Base-by-base conservation (phyloP, 2,797 vertebrate species). In the Zalophus californianus region DNA sequence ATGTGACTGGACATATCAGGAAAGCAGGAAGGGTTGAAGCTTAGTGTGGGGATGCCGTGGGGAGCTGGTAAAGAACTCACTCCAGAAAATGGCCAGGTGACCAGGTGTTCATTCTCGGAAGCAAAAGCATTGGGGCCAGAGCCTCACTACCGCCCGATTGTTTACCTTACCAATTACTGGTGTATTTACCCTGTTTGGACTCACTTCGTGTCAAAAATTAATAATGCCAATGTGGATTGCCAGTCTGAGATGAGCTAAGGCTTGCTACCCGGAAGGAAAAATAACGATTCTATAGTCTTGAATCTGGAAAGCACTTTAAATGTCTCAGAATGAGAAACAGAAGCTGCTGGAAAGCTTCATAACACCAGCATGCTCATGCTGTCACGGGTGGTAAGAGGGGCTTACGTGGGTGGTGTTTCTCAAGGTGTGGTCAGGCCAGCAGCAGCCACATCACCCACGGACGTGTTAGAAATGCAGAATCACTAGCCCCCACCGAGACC, bases 1-100 rank as follows among this genome's bases (percentile, higher is more conserved):
- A 98, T 98, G 97, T 98, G 97, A 87, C 98, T 97, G 94, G 86
- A 97, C 97, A 66, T 93, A 97, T 98, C 98, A 90, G 97, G 96
- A 97, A 98, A 97, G 96, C 97, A 98, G 96, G 97, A 98, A 97
- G 97, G 96, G 97, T 95, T 90, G 90, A 96, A 94, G 96, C 89
- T 86, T 83, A 92, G 95, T 91, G 95, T 96, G 85, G 79, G 95
- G 96, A 96, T 21, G 70, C 97, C 97, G 78, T 8, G 7, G 98
- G 94, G 98, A 98, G 96, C 96, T 90, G 56, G 95, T 60, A 93
- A 97, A 98, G 96, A 96, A 95, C 94, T 72, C 88, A 44, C 94
- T 91, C 70, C 94, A 79, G 97, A 97, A 98, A 97, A 87, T 78
- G 84, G 94, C 97, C 87, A 38, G 0, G 2, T 20, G 0, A 95